Base-by-base conservation (phyloP, 1,140 invertebrate genomes). In the Cotesia typhae region DNA sequence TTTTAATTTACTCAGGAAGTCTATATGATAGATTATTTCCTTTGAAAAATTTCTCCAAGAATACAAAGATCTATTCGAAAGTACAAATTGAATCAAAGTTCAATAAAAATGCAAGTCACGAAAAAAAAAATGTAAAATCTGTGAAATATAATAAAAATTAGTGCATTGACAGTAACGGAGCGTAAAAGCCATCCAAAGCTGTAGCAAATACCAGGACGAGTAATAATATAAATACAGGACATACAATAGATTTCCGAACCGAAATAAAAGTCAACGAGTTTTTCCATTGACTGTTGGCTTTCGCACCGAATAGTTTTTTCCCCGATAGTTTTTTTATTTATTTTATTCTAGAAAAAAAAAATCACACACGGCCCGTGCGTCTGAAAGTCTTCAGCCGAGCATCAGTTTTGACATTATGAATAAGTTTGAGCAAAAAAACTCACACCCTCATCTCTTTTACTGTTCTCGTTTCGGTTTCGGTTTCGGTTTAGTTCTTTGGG, bases 181-280 rank as follows among this genome's bases (percentile, higher is more conserved):
- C 57, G 70, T 72, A 47, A 72, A 66, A 67, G 63, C 53, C 55
- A 51, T 28, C 28, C 28, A 7, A 60, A 52, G 1, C 9, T n/a
- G 7, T 36, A 12, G 59, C 9, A 38, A 63, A 51, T 47, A 36
- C 20, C 47, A 70, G 14, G 59, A 64, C 9, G 35, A 37, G 64
- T 35, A 71, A 61, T 51, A 66, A 41, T 67, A 60, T 36, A 67
- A 28, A 28, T 28, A 28, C 28, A 28, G 28, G 28, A 28, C 28
- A 28, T 28, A 72, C 55, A 66, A 67, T 41, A 59, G 53, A 70
- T 55, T 61, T 64, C 74, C 71, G 41, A 10, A 2, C 6, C 41
- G 3, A 47, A 47, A 71, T 67, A 73, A 60, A 67, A 78, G 78
- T 80, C 78, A 79, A 80, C 76, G 76, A 75, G 77, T 77, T 79